Evolutionary conservation across 1,140 invertebrate genomes (phyloP).

Genomic region (Ganaspis sp.): DNA sequence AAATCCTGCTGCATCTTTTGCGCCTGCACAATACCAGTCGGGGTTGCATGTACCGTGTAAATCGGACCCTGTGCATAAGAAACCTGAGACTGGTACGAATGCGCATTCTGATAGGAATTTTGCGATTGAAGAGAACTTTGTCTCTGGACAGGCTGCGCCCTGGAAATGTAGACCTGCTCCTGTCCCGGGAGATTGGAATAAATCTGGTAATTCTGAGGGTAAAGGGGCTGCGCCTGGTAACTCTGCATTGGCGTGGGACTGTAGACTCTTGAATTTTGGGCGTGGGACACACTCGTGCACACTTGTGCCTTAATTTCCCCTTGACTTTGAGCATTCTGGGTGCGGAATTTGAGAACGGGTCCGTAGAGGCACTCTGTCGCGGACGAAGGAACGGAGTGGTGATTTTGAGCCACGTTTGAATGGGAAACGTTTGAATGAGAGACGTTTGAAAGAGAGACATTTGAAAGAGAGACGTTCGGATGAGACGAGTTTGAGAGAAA

Average conservation of each 20-base stretch:
- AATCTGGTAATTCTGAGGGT: constrained; percentile 66
- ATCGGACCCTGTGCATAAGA: constrained; percentile 53
- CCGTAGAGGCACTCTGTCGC: constrained; percentile 69
- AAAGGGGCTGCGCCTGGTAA: constrained; percentile 57
- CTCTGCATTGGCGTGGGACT: constrained; percentile 53
- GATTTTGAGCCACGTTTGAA: too few species aligned
- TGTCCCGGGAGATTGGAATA: constrained; percentile 64
- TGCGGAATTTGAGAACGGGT: constrained; percentile 72
- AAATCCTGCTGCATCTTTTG: constrained; percentile 61
- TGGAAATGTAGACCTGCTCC: constrained; percentile 52
- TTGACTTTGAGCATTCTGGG: constrained; percentile 54
- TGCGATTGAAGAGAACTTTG: constrained; percentile 37
- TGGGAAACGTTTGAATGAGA: too few species aligned
- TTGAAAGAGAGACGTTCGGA: too few species aligned
- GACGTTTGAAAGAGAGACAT: too few species aligned
- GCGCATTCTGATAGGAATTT: constrained; percentile 53
- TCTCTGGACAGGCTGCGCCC: constrained; percentile 42
- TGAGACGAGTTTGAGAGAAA: neutral
- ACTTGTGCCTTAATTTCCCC: constrained; percentile 23
- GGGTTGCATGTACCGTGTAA: constrained; percentile 65
- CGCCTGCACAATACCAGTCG: constrained; percentile 62
- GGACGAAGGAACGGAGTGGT: constrained; percentile 41
- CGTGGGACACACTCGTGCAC: constrained; percentile 44
- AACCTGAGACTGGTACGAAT: constrained; percentile 46
- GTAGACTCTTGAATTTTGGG: constrained; percentile 59